Evolutionary conservation across 2,797 vertebrate species (phyloP).

Genomic region (Crotalus adamanteus): DNA sequence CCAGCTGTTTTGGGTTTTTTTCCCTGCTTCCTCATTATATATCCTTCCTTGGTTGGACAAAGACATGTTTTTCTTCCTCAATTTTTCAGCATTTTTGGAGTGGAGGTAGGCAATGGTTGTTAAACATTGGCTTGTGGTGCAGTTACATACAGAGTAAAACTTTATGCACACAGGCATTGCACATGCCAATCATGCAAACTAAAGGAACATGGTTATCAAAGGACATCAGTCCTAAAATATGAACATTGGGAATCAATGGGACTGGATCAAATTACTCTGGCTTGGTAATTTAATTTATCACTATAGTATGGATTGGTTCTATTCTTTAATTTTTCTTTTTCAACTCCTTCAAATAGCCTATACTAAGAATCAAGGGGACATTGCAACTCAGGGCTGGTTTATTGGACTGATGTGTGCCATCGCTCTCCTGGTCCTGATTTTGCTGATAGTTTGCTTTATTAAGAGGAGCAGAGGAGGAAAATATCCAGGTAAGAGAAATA

Average conservation of each 20-base stretch:
- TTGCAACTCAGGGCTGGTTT: conserved; percentile 98
- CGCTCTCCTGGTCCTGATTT: conserved; percentile 93
- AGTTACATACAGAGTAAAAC: not conserved
- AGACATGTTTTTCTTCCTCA: not conserved
- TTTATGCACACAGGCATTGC: fast-evolving
- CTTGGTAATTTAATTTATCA: not conserved
- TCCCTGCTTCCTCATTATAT: not conserved
- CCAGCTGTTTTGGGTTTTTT: not conserved
- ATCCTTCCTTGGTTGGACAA: not conserved
- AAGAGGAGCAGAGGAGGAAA: conserved; percentile 97
- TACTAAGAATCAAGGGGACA: conserved; percentile 92
- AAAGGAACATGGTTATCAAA: fast-evolving
- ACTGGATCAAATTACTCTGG: not conserved
- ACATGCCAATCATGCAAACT: not conserved
- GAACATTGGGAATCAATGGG: not conserved
- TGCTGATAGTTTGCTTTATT: conserved; percentile 98
- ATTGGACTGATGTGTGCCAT: conserved; percentile 98
- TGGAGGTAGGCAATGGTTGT: not conserved
- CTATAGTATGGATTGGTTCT: fast-evolving
- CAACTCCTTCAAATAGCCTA: conserved; percentile 76
- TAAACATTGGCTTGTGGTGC: not conserved
- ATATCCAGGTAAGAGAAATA: conserved; percentile 83
- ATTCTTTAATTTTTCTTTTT: conserved; percentile 2
- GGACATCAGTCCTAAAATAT: not conserved
- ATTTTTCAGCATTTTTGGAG: not conserved